Evolutionary conservation across 2,797 vertebrate genomes (phyloP).

Genomic region (Neosilurus hyrtlii): DNA sequence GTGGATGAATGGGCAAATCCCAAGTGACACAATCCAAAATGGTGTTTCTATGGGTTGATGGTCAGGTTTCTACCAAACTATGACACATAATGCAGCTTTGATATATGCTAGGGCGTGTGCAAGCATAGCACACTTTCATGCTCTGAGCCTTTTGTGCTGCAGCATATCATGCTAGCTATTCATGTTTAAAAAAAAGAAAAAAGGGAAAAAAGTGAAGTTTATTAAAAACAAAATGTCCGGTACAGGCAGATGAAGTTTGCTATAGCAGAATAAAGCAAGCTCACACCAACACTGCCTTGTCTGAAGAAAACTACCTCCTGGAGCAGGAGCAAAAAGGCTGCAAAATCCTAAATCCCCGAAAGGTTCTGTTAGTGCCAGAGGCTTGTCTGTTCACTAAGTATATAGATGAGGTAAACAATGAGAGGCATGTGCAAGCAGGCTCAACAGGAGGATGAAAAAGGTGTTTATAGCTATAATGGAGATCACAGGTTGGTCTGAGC

Average conservation of each 20-base stretch:
- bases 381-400: background rate
- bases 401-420: slow-evolving; percentile 1
- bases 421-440: background rate
- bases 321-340: background rate
- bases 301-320: background rate
- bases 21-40: no score
- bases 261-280: background rate
- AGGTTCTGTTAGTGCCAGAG: background rate
- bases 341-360: background rate
- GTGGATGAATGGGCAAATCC: background rate
- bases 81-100: background rate
- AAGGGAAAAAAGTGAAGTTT: no score
- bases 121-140: background rate
- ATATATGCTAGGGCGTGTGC: background rate
- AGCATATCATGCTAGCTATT: background rate
- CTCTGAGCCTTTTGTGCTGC: background rate
- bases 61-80: background rate
- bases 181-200: background rate
- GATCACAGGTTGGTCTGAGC: background rate
- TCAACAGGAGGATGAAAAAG: slow-evolving; percentile 46
- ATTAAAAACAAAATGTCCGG: background rate
- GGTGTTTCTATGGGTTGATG: background rate
- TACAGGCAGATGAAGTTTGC: background rate
- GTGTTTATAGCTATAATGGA: background rate
- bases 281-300: background rate